Conservation (phyloP, 1,140 invertebrate species). For the Aradophagus sp. region DNA sequence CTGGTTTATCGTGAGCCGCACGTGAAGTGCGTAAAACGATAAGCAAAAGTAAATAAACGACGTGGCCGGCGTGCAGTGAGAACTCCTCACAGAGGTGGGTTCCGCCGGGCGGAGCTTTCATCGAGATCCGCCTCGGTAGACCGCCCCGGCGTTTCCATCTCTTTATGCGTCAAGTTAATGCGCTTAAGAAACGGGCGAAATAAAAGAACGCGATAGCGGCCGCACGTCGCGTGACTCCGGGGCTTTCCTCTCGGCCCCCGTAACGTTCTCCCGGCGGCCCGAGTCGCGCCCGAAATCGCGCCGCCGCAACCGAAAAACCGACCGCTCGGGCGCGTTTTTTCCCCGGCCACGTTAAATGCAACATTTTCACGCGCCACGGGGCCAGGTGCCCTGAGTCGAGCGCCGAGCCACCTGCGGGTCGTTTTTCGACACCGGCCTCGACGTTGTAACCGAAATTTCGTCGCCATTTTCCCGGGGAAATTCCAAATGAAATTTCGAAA, state of each 20-base stretch:
- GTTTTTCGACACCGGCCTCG: no score
- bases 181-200: slow-evolving; percentile 55
- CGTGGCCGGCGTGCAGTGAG: slow-evolving; percentile 35
- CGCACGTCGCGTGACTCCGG: slow-evolving; percentile 54
- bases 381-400: no score
- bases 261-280: no score
- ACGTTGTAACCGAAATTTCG: no score
- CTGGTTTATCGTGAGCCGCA: slow-evolving; percentile 48
- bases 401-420: no score
- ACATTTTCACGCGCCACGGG: no score
- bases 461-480: no score
- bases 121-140: slow-evolving; percentile 56
- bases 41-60: slow-evolving; percentile 59
- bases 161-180: slow-evolving; percentile 58
- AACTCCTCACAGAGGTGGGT: slow-evolving; percentile 54
- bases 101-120: slow-evolving; percentile 58
- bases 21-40: slow-evolving; percentile 57
- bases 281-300: slow-evolving; percentile 23
- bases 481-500: no score
- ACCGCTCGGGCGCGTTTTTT: no score
- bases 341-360: no score
- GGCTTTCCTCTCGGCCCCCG: slow-evolving; percentile 35
- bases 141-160: slow-evolving; percentile 57
- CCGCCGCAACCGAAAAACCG: slow-evolving; percentile 19
- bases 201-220: slow-evolving; percentile 38